phyloP scores from a whole-genome alignment of 2,888 invertebrate species.

The Synergus gifuensis region DNA sequence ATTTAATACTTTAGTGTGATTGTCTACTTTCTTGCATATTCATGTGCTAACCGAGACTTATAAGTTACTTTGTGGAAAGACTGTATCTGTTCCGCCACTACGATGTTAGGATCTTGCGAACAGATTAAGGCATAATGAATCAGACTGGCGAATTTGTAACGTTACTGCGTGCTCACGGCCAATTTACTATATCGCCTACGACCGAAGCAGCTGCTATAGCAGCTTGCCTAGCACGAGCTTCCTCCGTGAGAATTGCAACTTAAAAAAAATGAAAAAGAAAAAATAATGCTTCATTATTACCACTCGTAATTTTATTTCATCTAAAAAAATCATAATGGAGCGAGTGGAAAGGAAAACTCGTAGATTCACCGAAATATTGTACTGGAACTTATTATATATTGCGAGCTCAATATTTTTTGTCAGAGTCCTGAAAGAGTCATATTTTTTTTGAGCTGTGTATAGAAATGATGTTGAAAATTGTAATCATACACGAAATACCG shows the following conservation, averaged over 20 bases:
- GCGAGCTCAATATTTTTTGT: not conserved
- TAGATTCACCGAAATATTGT: not conserved
- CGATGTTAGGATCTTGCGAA: slow-evolving; percentile 42
- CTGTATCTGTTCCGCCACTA: slow-evolving; percentile 32
- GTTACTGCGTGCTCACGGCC: slow-evolving; percentile 56
- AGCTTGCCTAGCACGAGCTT: slow-evolving; percentile 44
- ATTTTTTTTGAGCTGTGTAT: too few relatives aligned
- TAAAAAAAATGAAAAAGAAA: slow-evolving; percentile 1
- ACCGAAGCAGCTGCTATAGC: slow-evolving; percentile 46
- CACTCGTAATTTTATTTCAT: slow-evolving; percentile 22
- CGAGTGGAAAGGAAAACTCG: not conserved
- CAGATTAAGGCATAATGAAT: slow-evolving; percentile 55
- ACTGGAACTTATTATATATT: not conserved
- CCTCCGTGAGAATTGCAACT: slow-evolving; percentile 33
- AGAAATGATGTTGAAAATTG: too few relatives aligned
- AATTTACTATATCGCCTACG: slow-evolving; percentile 52
- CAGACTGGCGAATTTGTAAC: slow-evolving; percentile 57
- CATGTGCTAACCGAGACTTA: not conserved
- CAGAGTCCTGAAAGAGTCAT: not conserved
- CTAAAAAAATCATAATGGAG: slow-evolving; percentile 13
- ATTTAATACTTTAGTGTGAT: not conserved
- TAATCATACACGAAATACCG: too few relatives aligned
- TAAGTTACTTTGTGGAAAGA: slow-evolving; percentile 28
- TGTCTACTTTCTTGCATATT: slow-evolving; percentile 8
- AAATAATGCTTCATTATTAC: slow-evolving; percentile 19